Base-by-base conservation (phyloP, 2,113 vertebrate species). In the Macroglossus sobrinus region DNA sequence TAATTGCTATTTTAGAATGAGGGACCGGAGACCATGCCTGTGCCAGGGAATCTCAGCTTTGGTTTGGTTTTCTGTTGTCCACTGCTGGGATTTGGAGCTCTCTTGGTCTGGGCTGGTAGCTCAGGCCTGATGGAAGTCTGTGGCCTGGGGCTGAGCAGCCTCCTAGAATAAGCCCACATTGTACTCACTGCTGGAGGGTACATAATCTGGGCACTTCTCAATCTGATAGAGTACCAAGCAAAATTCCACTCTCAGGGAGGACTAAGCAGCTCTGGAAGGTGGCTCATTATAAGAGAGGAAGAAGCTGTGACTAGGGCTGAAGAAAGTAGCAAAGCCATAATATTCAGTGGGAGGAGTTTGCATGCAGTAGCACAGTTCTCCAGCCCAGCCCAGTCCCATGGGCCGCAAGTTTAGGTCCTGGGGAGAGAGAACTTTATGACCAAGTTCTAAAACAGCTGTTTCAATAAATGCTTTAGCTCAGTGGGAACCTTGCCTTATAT, bases 301-400 rank as follows among this genome's bases (percentile, higher is more conserved):
- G 57, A 53, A 89, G 21, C 15, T 22, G 21, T 53, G n/a, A 59
- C 43, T 7, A 53, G 13, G 33, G n/a, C 43, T 40, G 35, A 30
- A 57, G 59, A 74, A 72, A 75, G 12, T 45, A 74, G n/a, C 26
- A 35, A 26, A 89, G 63, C 5, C 33, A 18, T 3, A 0, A 16
- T 19, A 12, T 75, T 66, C 45, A 4, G 19, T 21, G 6, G 15
- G 38, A 26, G 35, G 82, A 13, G 8, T 19, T 15, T 18, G 4
- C 2, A 1, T 13, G 24, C n/a, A 45, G 38, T 3, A 28, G 4
- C 22, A 4, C 2, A 5, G 26, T 9, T 4, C 22, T 40, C 69
- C 9, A 57, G 18, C 18, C 22, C 28, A 14, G 38, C 22, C 43
- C 45, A 38, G 0, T 40, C 38, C 43, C 1, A 0, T 18, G 24